Conservation (phyloP, 1,140 invertebrate genomes). For the Drosophila tropicalis region DNA sequence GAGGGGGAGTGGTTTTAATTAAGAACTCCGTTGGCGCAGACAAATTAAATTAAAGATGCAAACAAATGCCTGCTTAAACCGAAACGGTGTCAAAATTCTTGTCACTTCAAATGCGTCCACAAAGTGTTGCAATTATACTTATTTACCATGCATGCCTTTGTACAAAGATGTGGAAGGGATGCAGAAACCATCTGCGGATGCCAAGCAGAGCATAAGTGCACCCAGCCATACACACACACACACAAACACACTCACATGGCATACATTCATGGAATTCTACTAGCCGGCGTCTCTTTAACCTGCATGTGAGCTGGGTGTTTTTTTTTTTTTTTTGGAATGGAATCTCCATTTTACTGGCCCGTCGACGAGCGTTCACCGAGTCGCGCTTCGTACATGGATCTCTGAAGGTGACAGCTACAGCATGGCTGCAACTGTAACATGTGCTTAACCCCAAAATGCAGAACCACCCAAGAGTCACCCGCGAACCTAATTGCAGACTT, state of each 20-base stretch:
- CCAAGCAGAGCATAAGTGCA: slow-evolving; percentile 25
- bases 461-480: slow-evolving; percentile 31
- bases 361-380: no score
- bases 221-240: neutral
- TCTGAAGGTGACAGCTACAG: slow-evolving; percentile 43
- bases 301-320: no score
- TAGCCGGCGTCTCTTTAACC: slow-evolving; percentile 4
- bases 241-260: neutral
- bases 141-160: slow-evolving; percentile 52
- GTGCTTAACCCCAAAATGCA: slow-evolving; percentile 64
- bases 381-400: neutral
- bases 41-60: slow-evolving; percentile 63
- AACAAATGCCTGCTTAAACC: slow-evolving; percentile 54
- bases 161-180: neutral
- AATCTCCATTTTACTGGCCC: no score
- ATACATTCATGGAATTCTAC: neutral
- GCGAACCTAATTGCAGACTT: slow-evolving; percentile 58
- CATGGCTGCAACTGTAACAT: slow-evolving; percentile 54
- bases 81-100: slow-evolving; percentile 68
- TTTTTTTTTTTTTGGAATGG: no score
- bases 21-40: slow-evolving; percentile 37
- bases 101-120: slow-evolving; percentile 59
- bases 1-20: slow-evolving; percentile 38
- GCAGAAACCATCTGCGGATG: slow-evolving; percentile 39
- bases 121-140: slow-evolving; percentile 70